Evolutionary conservation across 2,888 invertebrate species (phyloP).

Genomic region (Stenotaenia linearis): DNA sequence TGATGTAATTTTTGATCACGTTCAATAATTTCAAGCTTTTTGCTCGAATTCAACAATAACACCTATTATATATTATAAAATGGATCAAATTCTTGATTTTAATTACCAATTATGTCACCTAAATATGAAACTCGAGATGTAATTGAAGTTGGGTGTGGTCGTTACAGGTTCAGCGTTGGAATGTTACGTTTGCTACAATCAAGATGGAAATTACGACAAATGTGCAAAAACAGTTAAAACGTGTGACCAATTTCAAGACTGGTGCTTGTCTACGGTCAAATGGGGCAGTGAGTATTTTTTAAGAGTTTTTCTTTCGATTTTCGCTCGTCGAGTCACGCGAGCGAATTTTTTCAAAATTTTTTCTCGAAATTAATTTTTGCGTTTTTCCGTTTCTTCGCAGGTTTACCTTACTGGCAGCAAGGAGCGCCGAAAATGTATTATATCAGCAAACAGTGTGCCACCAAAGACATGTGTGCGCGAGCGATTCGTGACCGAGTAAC

Average conservation of each 20-base stretch:
- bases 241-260: slow-evolving; percentile 79
- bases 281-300: slow-evolving; percentile 69
- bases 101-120: too few species aligned
- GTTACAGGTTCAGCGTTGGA: slow-evolving; percentile 64
- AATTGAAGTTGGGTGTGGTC: background rate
- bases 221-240: slow-evolving; percentile 86
- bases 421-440: slow-evolving; percentile 89
- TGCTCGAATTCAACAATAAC: too few species aligned
- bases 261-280: slow-evolving; percentile 79
- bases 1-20: too few species aligned
- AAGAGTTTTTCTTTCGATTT: too few species aligned
- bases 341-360: too few species aligned
- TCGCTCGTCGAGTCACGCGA: too few species aligned
- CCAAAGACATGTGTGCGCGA: slow-evolving; percentile 68
- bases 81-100: too few species aligned
- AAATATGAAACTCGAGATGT: too few species aligned
- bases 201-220: slow-evolving; percentile 86
- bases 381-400: slow-evolving; percentile 46
- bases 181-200: slow-evolving; percentile 90
- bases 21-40: too few species aligned
- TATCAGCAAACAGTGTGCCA: slow-evolving; percentile 83
- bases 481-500: slow-evolving; percentile 65
- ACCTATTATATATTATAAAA: too few species aligned
- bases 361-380: too few species aligned
- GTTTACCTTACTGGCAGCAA: slow-evolving; percentile 89